Evolutionary conservation across 2,113 vertebrate genomes (phyloP).

Genomic region (Heptranchias perlo): DNA sequence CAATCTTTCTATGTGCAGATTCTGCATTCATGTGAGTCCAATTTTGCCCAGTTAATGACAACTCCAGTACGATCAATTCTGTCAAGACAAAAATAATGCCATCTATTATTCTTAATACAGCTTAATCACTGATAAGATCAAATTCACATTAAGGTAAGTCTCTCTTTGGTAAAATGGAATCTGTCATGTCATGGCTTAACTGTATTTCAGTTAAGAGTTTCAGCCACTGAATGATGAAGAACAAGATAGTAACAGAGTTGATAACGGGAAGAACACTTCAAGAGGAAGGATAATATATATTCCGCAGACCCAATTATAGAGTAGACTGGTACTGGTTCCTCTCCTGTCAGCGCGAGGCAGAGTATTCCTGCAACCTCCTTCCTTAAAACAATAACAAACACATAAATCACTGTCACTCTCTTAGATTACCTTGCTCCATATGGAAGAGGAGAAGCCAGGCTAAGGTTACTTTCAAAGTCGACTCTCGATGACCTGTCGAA

Average conservation of each 20-base stretch:
- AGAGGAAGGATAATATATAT: not conserved
- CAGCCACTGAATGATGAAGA: not conserved
- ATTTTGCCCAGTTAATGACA: not conserved
- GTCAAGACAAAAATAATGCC: not conserved
- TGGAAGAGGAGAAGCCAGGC: conserved; percentile 57
- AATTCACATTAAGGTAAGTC: not conserved
- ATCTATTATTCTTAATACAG: not conserved
- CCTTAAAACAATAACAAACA: conserved; percentile 40
- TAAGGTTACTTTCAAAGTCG: conserved; percentile 61
- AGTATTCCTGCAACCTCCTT: conserved; percentile 42
- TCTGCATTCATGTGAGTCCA: not conserved
- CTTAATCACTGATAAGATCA: no score
- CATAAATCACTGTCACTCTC: conserved; percentile 46
- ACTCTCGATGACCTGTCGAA: conserved; percentile 56
- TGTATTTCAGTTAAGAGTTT: not conserved
- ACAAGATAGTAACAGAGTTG: not conserved
- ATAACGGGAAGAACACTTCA: not conserved
- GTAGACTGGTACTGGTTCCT: not conserved
- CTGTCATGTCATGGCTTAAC: not conserved
- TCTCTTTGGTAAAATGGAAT: not conserved
- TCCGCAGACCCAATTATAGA: not conserved
- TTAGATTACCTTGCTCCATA: conserved; percentile 56
- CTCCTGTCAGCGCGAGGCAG: conserved; percentile 39
- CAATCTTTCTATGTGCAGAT: not conserved
- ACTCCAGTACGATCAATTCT: not conserved